Base-by-base conservation (phyloP, 2,113 vertebrate genomes). In the Mesoclemmys tuberculata region DNA sequence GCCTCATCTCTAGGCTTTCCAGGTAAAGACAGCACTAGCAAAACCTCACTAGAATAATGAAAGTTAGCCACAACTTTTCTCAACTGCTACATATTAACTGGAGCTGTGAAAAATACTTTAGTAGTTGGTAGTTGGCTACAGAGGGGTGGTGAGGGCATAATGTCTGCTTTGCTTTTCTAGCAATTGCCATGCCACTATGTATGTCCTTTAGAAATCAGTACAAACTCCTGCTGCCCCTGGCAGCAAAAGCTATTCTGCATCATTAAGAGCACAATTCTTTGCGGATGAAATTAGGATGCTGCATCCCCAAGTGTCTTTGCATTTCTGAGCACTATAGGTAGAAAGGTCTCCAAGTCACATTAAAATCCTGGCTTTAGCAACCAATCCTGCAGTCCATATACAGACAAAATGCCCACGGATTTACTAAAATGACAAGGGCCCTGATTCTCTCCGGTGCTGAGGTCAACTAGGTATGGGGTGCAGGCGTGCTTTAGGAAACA, bases 31-130 rank as follows among this genome's bases (percentile, higher is more conserved):
- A 90, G 95, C 90, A 92, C 55, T 91, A 26, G 4, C 74, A 95
- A 96, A 95, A 26, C 2, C 83, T 97, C 91, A 96, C 95, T 94
- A 90, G 92, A 96, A 97, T 96, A 97, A 95, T 92, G 92, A 86
- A 96, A 54, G 85, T 44, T 49, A 94, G 80, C 82, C 92, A 44
- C 84, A 90, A 80, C 71, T 92, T 93, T 97, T 90, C 88, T 97
- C 91, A 95, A 89, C 86, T 80, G 84, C 84, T 61, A 24, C 86
- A 87, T 87, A 95, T 96, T 96, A 96, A 90, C 91, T 88, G 91
- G 91, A 85, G 81, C 46, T 85, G 88, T 10, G 0, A 83, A 90
- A 96, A 74, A n/a, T 64, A n/a, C 14, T 88, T 96, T 91, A 48
- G n/a, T n/a, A n/a, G n/a, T n/a, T n/a, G n/a, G n/a, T 81, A 90